Evolutionary conservation across 2,113 vertebrate species (phyloP).

Genomic region (Bombycilla garrulus): DNA sequence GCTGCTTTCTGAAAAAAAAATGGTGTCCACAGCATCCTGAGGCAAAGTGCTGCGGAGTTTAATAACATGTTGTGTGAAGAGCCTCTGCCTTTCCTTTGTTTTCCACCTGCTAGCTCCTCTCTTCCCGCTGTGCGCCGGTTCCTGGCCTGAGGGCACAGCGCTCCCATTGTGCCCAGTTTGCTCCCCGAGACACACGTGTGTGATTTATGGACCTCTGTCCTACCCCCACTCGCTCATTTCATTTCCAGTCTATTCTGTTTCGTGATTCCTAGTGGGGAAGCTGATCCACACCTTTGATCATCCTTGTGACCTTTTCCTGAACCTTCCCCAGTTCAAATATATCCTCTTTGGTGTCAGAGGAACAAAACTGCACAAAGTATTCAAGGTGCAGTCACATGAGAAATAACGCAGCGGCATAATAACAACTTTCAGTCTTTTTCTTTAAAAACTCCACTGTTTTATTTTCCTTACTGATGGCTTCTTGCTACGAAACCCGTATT

Average conservation of each 20-base stretch:
- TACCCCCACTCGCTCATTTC: not conserved
- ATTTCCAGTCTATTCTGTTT: not conserved
- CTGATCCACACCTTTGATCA: slow-evolving; percentile 58
- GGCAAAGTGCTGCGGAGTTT: not conserved
- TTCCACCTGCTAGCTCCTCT: not conserved
- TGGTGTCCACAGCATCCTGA: not conserved
- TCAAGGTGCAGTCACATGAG: not conserved
- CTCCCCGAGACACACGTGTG: fast-evolving
- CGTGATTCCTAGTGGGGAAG: not conserved
- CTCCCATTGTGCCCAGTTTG: slow-evolving; percentile 8
- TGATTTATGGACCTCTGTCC: slow-evolving; percentile 21
- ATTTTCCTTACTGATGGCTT: not conserved
- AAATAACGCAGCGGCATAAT: fast-evolving
- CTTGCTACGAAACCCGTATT: not conserved
- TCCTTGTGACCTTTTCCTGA: slow-evolving; percentile 41
- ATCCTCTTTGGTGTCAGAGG: not conserved
- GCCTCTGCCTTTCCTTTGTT: not conserved
- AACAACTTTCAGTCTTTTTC: not conserved
- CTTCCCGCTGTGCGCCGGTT: fast-evolving
- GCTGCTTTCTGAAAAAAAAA: not conserved
- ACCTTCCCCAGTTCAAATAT: not conserved
- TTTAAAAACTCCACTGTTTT: not conserved
- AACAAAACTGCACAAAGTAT: not conserved
- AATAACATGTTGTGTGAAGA: not conserved
- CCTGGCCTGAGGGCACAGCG: not conserved